A percentile compares a stretch with the other conserved stretches of the same genome.
Conservation (phyloP, 1,140 invertebrate species). For the Cecropterus lyciades region DNA sequence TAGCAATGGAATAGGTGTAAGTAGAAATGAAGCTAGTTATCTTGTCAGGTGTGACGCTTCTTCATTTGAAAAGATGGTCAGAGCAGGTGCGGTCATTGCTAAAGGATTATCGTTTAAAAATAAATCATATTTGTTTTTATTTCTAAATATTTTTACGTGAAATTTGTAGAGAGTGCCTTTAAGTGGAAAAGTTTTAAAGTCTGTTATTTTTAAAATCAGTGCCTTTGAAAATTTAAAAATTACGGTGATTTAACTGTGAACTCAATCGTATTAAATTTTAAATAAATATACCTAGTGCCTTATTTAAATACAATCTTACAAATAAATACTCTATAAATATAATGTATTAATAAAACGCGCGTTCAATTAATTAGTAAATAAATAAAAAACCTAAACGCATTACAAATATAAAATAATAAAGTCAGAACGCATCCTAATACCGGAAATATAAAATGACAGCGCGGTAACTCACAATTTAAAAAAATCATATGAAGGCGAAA, state of each 20-base stretch:
- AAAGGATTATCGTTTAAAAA: constrained; percentile 5
- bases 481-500: constrained; percentile 20
- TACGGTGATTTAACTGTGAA: too few species aligned
- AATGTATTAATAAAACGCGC: background rate
- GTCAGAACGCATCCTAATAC: constrained; percentile 6
- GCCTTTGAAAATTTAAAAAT: background rate
- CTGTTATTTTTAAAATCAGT: constrained; percentile 3
- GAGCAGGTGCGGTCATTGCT: constrained; percentile 7
- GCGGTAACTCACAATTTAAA: constrained; percentile 23
- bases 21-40: constrained; percentile 5
- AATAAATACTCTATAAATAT: constrained; percentile 1
- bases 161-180: constrained; percentile 7
- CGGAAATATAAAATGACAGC: constrained; percentile 12
- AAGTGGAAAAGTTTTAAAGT: background rate
- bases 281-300: background rate
- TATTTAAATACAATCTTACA: background rate
- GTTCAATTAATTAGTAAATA: constrained; percentile 7
- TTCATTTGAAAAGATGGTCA: constrained; percentile 12
- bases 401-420: constrained; percentile 1
- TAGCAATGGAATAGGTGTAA: constrained; percentile 13
- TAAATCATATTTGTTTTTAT: constrained; percentile 4
- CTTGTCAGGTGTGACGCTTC: background rate
- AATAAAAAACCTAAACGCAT: background rate
- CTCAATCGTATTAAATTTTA: background rate
- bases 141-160: background rate